These are phyloP conservation scores for Tetanocera ferruginea DNA, from an alignment of 2,888 invertebrate genomes.

Conservation along the genomic window DNA sequence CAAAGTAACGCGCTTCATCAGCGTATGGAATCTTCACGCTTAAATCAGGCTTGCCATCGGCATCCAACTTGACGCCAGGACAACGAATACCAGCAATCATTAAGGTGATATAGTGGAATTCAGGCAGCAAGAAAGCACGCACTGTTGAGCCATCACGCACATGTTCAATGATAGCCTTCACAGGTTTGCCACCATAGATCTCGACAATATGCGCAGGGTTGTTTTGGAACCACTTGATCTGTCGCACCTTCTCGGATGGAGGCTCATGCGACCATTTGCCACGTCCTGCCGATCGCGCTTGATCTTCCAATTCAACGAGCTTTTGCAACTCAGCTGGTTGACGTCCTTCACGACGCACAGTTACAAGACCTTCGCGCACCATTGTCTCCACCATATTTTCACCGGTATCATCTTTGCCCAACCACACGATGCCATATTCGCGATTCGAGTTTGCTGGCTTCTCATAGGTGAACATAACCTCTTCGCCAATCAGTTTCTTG, in stretches of 20 bases:
- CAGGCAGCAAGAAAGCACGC: slow-evolving; percentile 90
- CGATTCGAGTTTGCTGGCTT: slow-evolving; percentile 86
- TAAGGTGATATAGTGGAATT: slow-evolving; percentile 90
- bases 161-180: slow-evolving; percentile 96
- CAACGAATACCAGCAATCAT: slow-evolving; percentile 96
- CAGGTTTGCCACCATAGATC: slow-evolving; percentile 85
- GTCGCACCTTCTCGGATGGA: slow-evolving; percentile 80
- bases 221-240: slow-evolving; percentile 91
- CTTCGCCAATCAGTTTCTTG: slow-evolving; percentile 91
- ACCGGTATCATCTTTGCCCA: slow-evolving; percentile 85
- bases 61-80: slow-evolving; percentile 84
- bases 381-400: slow-evolving; percentile 92
- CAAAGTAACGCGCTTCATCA: slow-evolving; percentile 94
- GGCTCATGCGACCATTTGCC: slow-evolving; percentile 80
- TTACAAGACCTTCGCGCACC: slow-evolving; percentile 90
- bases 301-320: slow-evolving; percentile 88
- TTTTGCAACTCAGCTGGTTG: slow-evolving; percentile 77
- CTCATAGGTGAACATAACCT: slow-evolving; percentile 87
- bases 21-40: slow-evolving; percentile 78
- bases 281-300: slow-evolving; percentile 88
- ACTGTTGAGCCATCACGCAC: slow-evolving; percentile 98
- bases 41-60: slow-evolving; percentile 79
- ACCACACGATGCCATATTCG: slow-evolving; percentile 89
- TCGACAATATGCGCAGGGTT: slow-evolving; percentile 88
- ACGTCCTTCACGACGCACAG: slow-evolving; percentile 80